phyloP scores from a whole-genome alignment of 2,797 vertebrate species.

The Spondyliosoma cantharus region DNA sequence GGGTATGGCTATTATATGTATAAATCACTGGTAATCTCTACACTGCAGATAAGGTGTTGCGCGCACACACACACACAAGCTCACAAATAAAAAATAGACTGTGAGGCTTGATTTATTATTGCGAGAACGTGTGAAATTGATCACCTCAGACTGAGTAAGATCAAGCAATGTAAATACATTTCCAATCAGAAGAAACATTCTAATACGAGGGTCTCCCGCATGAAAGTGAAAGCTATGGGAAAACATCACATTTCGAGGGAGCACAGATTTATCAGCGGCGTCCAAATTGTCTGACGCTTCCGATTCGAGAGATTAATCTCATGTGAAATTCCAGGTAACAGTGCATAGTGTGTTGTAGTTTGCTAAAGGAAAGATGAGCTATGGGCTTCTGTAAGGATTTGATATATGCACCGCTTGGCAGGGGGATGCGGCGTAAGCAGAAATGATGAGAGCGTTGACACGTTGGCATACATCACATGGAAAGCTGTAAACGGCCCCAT shows the following conservation, averaged over 20 bases:
- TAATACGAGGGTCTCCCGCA: slow-evolving; percentile 23
- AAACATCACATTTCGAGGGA: slow-evolving; percentile 52
- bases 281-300: slow-evolving; percentile 47
- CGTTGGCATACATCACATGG: slow-evolving; percentile 72
- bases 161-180: slow-evolving; percentile 53
- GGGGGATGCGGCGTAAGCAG: slow-evolving; percentile 76
- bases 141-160: slow-evolving; percentile 33
- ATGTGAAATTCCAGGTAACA: slow-evolving; percentile 67
- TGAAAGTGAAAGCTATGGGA: slow-evolving; percentile 46
- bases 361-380: slow-evolving; percentile 77
- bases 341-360: slow-evolving; percentile 69
- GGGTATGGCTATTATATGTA: slow-evolving; percentile 79
- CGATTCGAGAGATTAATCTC: slow-evolving; percentile 69
- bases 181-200: slow-evolving; percentile 52
- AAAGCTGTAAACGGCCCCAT: slow-evolving; percentile 54
- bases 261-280: slow-evolving; percentile 67
- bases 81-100: slow-evolving; percentile 22
- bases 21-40: slow-evolving; percentile 78
- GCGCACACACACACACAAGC: background rate
- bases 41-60: slow-evolving; percentile 58
- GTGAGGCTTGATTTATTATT: slow-evolving; percentile 50
- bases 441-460: slow-evolving; percentile 79
- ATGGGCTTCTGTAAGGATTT: slow-evolving; percentile 71
- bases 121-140: slow-evolving; percentile 50
- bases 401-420: slow-evolving; percentile 79